A percentile compares a stretch with the other conserved stretches of the same genome.
Evolutionary conservation across 2,888 invertebrate genomes (phyloP).

Genomic region (Nephrotoma appendiculata): DNA sequence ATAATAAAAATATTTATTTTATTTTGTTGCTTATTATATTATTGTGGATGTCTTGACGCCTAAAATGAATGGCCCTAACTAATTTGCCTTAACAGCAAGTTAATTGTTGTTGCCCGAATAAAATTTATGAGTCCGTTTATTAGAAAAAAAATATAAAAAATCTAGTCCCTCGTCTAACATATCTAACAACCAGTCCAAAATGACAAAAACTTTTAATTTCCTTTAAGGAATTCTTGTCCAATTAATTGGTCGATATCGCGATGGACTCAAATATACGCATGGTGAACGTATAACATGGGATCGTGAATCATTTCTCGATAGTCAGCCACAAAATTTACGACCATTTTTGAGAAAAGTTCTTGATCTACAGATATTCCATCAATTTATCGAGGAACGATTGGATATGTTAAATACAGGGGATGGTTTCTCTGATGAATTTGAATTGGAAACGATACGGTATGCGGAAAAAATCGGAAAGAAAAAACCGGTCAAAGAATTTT

Average conservation of each 20-base stretch:
- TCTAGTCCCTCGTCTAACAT: neutral
- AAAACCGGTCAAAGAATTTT: constrained; percentile 57
- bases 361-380: constrained; percentile 87
- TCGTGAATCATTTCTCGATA: constrained; percentile 73
- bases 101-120: neutral
- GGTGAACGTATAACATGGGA: constrained; percentile 71
- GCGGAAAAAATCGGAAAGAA: constrained; percentile 37
- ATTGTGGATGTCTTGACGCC: neutral
- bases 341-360: constrained; percentile 82
- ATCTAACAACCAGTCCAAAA: neutral
- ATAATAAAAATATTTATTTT: neutral
- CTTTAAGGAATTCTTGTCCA: constrained; percentile 58
- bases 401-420: constrained; percentile 85
- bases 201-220: neutral
- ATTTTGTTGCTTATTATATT: neutral
- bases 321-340: constrained; percentile 70
- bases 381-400: constrained; percentile 84
- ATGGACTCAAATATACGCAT: constrained; percentile 65
- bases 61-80: neutral
- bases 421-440: constrained; percentile 91
- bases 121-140: neutral
- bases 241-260: constrained; percentile 87
- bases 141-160: neutral
- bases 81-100: neutral
- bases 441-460: constrained; percentile 60